Conservation (phyloP, 2,888 invertebrate species). For the Pseudanteris insignis region DNA sequence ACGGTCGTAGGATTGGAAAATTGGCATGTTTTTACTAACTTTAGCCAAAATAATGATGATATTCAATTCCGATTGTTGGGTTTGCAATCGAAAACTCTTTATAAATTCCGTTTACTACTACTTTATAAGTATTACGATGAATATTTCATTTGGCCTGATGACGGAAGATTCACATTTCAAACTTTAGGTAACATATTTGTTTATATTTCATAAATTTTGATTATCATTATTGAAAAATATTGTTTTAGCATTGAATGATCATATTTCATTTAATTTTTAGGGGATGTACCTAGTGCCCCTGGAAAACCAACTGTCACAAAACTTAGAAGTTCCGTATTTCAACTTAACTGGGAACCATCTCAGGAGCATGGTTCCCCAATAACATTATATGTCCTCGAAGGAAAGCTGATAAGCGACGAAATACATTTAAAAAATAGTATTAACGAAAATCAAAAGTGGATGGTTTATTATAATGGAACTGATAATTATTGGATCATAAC, state of each 20-base stretch:
- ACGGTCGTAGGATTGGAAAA: conserved; percentile 66
- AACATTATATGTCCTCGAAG: conserved; percentile 80
- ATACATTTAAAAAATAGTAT: conserved; percentile 32
- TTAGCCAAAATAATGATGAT: conserved; percentile 44
- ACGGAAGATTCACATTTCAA: conserved; percentile 77
- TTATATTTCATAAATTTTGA: no score
- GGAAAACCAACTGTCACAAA: conserved; percentile 79
- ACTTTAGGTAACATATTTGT: conserved; percentile 78
- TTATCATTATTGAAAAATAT: background rate
- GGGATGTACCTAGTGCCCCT: conserved; percentile 82
- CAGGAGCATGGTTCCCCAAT: conserved; percentile 81
- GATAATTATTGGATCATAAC: conserved; percentile 85
- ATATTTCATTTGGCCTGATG: conserved; percentile 77
- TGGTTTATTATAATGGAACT: conserved; percentile 78
- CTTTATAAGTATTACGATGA: conserved; percentile 72
- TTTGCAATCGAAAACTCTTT: conserved; percentile 79
- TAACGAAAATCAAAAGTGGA: conserved; percentile 68
- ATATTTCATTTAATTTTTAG: conserved; percentile 67
- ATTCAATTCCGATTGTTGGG: conserved; percentile 60
- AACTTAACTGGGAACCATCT: conserved; percentile 84
- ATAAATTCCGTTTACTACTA: conserved; percentile 77
- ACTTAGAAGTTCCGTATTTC: conserved; percentile 77
- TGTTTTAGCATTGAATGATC: background rate
- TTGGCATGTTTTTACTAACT: conserved; percentile 63
- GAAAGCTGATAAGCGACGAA: conserved; percentile 63